Evolutionary conservation across 2,888 invertebrate genomes (phyloP).

Genomic region (Drosophila tanythrix): DNA sequence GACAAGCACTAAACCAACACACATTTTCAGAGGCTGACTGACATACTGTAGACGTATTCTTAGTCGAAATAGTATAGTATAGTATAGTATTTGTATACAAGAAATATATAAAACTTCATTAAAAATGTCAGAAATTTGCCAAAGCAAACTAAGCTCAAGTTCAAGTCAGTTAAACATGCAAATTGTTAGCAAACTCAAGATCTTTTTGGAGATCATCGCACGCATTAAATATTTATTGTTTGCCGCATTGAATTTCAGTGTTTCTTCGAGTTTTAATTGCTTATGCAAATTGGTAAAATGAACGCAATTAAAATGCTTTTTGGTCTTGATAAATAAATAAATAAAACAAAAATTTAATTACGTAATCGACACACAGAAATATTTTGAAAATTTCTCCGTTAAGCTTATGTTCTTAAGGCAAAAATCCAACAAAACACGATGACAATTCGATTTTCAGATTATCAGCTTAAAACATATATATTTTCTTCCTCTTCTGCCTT

Average conservation of each 20-base stretch:
- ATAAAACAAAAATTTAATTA: not conserved
- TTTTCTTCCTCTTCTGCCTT: not conserved
- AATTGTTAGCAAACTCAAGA: conserved; percentile 18
- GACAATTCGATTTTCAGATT: not conserved
- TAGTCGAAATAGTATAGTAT: not conserved
- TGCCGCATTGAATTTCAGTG: conserved; percentile 10
- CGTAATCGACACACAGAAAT: too few species aligned
- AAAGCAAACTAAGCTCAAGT: conserved; percentile 7
- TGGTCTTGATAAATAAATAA: not conserved
- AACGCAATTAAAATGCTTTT: conserved; percentile 6
- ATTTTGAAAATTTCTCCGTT: not conserved
- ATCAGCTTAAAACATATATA: not conserved
- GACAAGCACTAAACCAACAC: not conserved
- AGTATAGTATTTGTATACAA: not conserved
- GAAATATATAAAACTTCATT: not conserved
- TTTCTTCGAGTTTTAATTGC: conserved; percentile 35
- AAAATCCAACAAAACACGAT: not conserved
- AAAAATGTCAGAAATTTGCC: not conserved
- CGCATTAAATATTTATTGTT: conserved; percentile 6
- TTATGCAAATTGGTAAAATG: conserved; percentile 24
- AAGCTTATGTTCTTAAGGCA: not conserved
- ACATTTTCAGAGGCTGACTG: not conserved
- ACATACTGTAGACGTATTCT: not conserved
- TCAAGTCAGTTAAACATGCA: not conserved
- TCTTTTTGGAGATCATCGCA: conserved; percentile 18